Evolutionary conservation across 2,888 invertebrate species (phyloP).

Genomic region (Drosophila mimetica): DNA sequence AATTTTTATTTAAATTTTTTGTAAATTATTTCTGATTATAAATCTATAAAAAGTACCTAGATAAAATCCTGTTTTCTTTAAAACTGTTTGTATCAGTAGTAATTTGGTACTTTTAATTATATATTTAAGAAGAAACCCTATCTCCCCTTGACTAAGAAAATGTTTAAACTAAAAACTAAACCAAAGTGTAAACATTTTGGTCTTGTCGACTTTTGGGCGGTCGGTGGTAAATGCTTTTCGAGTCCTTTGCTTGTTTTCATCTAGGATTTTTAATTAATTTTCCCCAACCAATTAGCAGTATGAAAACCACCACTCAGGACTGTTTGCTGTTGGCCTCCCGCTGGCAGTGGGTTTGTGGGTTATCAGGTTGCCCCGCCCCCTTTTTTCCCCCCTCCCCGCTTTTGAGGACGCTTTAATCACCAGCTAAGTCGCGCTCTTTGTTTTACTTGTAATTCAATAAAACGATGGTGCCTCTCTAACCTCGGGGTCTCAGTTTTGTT

Average conservation of each 20-base stretch:
- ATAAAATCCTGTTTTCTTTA: too few species aligned
- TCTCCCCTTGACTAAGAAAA: background rate
- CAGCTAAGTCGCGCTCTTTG: constrained; percentile 53
- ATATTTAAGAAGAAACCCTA: background rate
- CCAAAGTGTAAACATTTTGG: constrained; percentile 15
- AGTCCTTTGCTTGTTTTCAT: constrained; percentile 3
- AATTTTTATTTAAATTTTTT: too few species aligned
- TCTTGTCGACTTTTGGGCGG: constrained; percentile 47
- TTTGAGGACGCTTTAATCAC: constrained; percentile 58
- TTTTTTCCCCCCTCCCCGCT: background rate
- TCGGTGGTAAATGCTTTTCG: constrained; percentile 16
- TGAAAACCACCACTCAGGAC: constrained; percentile 25
- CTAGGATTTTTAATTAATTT: constrained; percentile 41
- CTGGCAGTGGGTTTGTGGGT: constrained; percentile 60
- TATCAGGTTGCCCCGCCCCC: constrained; percentile 43
- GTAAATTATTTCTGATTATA: background rate
- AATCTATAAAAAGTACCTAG: background rate
- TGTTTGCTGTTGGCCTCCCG: constrained; percentile 14
- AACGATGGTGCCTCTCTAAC: constrained; percentile 39
- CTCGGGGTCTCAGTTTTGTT: constrained; percentile 62
- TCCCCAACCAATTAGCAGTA: constrained; percentile 46
- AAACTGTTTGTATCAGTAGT: too few species aligned
- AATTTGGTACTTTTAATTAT: too few species aligned
- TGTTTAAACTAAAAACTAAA: background rate
- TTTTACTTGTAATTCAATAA: constrained; percentile 70